phyloP scores from a whole-genome alignment of 2,113 vertebrate species.

The Scomber scombrus region DNA sequence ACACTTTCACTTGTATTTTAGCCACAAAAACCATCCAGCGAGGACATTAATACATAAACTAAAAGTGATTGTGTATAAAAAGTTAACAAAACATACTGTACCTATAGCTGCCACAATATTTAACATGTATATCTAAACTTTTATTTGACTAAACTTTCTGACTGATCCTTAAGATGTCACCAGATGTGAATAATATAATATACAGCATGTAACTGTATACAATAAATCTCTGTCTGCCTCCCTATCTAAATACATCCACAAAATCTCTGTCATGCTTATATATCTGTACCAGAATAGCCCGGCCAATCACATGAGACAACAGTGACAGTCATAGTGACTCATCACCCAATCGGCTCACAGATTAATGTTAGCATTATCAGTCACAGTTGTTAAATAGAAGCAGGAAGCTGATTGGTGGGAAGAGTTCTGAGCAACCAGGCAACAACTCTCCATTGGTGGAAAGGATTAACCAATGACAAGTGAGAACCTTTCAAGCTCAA shows the following conservation, averaged over 20 bases:
- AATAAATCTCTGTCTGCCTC: not conserved
- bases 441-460: slow-evolving; percentile 65
- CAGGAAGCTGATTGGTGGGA: slow-evolving; percentile 44
- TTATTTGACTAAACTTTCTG: not conserved
- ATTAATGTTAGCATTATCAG: slow-evolving; percentile 46
- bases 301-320: slow-evolving; percentile 59
- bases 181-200: not conserved
- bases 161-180: not conserved
- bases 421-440: slow-evolving; percentile 51
- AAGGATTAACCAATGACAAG: slow-evolving; percentile 5
- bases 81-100: no score
- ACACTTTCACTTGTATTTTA: no score
- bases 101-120: no score
- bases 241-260: slow-evolving; percentile 1
- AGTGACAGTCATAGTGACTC: slow-evolving; percentile 20
- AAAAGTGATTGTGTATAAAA: no score
- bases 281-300: slow-evolving; percentile 76
- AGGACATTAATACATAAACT: no score
- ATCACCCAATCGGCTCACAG: slow-evolving; percentile 34
- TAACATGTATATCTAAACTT: no score
- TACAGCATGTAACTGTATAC: not conserved
- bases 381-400: slow-evolving; percentile 41
- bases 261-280: slow-evolving; percentile 62
- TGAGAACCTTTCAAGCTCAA: not conserved
- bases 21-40: no score